Percentiles rank a stretch among this genome's conserved stretches.
Evolutionary conservation across 2,888 invertebrate genomes (phyloP).

Genomic region (Patella ulyssiponensis): DNA sequence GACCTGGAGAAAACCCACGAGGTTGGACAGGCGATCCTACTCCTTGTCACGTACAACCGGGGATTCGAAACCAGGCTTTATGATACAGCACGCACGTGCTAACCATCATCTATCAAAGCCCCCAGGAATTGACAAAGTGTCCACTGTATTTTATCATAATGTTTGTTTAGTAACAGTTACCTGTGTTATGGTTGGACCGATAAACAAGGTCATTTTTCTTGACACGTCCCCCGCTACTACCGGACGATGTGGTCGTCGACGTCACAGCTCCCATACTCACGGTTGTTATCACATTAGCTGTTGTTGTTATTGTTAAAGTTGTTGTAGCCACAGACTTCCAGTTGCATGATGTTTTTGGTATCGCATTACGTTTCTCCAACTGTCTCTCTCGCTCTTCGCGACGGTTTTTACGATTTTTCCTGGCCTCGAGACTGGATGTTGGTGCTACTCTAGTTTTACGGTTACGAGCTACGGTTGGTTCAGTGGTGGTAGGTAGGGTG

Average conservation of each 20-base stretch:
- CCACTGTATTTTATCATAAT: no score
- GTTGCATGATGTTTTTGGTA: not conserved
- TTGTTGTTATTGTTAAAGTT: conserved; percentile 21
- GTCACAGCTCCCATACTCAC: conserved; percentile 15
- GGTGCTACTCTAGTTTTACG: conserved; percentile 14
- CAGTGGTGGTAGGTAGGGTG: conserved; percentile 47
- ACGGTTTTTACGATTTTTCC: conserved; percentile 49
- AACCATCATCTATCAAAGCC: no score
- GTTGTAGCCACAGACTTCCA: not conserved
- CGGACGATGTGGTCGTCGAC: conserved; percentile 22
- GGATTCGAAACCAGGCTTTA: no score
- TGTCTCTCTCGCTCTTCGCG: conserved; percentile 38
- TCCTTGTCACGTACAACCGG: no score
- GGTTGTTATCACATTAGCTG: conserved; percentile 5
- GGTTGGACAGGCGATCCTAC: no score
- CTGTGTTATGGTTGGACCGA: conserved; percentile 14
- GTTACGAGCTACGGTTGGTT: conserved; percentile 36
- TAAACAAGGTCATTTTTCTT: conserved; percentile 23
- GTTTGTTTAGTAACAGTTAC: not conserved
- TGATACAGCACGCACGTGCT: no score
- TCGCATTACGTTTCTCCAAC: conserved; percentile 11
- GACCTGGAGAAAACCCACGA: no score
- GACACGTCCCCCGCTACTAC: conserved; percentile 14
- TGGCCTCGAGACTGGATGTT: conserved; percentile 37
- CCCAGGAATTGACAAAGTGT: no score